Conservation (phyloP, 2,888 invertebrate genomes). For the Drosophila prolongata region DNA sequence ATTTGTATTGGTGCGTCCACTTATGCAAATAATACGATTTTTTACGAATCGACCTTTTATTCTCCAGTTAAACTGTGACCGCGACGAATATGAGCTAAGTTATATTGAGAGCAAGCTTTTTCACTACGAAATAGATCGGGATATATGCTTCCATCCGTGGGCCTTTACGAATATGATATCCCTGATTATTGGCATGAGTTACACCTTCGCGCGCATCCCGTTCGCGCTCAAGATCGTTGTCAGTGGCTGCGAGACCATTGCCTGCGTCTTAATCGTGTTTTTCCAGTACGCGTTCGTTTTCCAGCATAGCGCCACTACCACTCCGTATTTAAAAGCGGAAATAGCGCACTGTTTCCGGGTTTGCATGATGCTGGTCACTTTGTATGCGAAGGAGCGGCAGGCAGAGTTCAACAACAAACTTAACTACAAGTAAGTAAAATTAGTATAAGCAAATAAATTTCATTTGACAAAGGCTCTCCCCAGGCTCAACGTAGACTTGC, state of each 20-base stretch:
- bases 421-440: slow-evolving; percentile 89
- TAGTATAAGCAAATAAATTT: too few relatives aligned
- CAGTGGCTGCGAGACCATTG: slow-evolving; percentile 86
- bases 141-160: slow-evolving; percentile 76
- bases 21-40: too few relatives aligned
- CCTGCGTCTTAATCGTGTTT: slow-evolving; percentile 89
- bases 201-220: slow-evolving; percentile 93
- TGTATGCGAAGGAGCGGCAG: slow-evolving; percentile 94
- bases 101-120: slow-evolving; percentile 50
- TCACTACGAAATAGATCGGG: slow-evolving; percentile 36
- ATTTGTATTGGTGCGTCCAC: too few relatives aligned
- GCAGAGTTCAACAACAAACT: slow-evolving; percentile 94
- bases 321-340: slow-evolving; percentile 88
- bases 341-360: slow-evolving; percentile 90
- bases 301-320: slow-evolving; percentile 88
- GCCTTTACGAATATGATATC: slow-evolving; percentile 72
- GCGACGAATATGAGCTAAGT: slow-evolving; percentile 32
- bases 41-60: too few relatives aligned
- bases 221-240: slow-evolving; percentile 90
- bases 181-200: slow-evolving; percentile 87
- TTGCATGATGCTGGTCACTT: slow-evolving; percentile 89
- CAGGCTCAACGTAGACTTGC: slow-evolving; percentile 85
- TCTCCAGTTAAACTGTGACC: slow-evolving; percentile 14
- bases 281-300: slow-evolving; percentile 86
- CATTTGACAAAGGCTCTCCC: too few relatives aligned